Evolutionary conservation across 2,888 invertebrate genomes (phyloP).

Genomic region (Syrista parreyssii): DNA sequence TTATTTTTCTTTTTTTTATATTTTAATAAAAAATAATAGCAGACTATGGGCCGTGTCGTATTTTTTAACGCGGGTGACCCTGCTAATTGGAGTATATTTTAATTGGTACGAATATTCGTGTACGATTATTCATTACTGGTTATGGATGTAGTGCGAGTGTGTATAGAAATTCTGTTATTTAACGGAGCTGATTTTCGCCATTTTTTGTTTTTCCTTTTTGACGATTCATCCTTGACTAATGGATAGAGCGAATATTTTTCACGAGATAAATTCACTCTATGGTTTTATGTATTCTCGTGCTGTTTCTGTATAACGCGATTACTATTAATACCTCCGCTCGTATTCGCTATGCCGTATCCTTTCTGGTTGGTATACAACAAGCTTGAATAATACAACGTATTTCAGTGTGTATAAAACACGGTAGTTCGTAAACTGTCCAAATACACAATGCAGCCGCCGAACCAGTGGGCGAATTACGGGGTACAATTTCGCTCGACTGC

Average conservation of each 20-base stretch:
- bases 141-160: neutral
- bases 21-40: neutral
- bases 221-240: neutral
- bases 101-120: conserved; percentile 11
- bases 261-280: neutral
- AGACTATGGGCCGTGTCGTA: neutral
- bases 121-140: neutral
- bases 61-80: conserved; percentile 10
- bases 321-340: neutral
- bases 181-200: neutral
- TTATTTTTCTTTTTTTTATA: neutral
- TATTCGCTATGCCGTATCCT: neutral
- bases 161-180: neutral
- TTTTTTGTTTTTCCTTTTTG: neutral
- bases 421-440: neutral
- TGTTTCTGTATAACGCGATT: neutral
- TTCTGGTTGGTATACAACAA: neutral
- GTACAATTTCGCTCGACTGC: neutral
- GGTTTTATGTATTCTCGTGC: neutral
- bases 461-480: neutral
- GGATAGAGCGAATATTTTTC: neutral
- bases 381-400: neutral
- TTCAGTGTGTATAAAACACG: neutral
- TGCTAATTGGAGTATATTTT: conserved; percentile 22
- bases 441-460: neutral